A percentile compares a stretch with the other conserved stretches of the same genome.
Conservation (phyloP, 1,140 invertebrate genomes). For the Samia ricini region DNA sequence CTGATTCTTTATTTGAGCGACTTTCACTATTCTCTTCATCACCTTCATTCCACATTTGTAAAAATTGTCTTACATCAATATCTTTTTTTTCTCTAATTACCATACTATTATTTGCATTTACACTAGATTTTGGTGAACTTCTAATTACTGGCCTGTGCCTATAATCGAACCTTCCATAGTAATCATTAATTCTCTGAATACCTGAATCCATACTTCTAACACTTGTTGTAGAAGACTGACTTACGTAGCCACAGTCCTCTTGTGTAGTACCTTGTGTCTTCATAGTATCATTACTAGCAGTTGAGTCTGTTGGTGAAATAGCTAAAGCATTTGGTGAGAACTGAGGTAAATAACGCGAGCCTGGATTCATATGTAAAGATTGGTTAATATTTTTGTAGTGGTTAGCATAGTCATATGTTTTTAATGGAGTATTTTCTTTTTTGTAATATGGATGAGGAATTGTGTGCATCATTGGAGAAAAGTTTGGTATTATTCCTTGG, state of each 20-base stretch:
- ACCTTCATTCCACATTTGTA: conserved; percentile 77
- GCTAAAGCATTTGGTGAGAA: conserved; percentile 65
- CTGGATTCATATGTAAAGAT: conserved; percentile 43
- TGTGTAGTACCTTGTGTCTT: conserved; percentile 50
- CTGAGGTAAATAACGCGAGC: conserved; percentile 53
- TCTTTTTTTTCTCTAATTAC: conserved; percentile 54
- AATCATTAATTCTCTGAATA: conserved; percentile 48
- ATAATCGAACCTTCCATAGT: conserved; percentile 44
- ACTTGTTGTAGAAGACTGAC: conserved; percentile 69
- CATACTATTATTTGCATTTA: conserved; percentile 27
- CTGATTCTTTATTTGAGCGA: conserved; percentile 36
- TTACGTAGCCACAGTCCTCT: conserved; percentile 75
- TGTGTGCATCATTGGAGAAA: conserved; percentile 44
- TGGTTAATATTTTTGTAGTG: conserved; percentile 50
- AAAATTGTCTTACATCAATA: conserved; percentile 70
- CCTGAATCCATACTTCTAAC: conserved; percentile 63
- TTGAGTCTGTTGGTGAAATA: conserved; percentile 70
- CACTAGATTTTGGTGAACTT: conserved; percentile 28
- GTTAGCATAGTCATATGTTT: conserved; percentile 51
- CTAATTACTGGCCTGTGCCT: conserved; percentile 36
- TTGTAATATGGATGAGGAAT: conserved; percentile 52
- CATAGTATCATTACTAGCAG: conserved; percentile 61
- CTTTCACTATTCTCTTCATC: conserved; percentile 62
- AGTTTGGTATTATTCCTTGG: conserved; percentile 45
- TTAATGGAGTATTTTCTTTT: conserved; percentile 55